Evolutionary conservation across 2,797 vertebrate species (phyloP), one percentile per base, ranked within the genome.

Genomic region (Borostomias antarcticus): DNA sequence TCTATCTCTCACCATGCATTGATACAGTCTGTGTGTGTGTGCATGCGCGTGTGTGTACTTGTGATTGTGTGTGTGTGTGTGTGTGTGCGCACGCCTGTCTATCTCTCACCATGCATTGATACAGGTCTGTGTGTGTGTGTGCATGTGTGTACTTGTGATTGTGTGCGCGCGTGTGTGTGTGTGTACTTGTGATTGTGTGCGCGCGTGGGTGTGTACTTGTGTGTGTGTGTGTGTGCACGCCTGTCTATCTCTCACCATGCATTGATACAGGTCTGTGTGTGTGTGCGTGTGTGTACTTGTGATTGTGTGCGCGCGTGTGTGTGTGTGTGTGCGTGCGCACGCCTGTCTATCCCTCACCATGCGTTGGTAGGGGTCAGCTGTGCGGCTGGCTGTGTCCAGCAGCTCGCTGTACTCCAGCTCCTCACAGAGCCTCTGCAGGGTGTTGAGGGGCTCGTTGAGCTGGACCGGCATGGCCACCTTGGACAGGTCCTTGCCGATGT

Each of bases 401-500:
- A 99, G 93, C 58, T 97, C 93, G 0, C 95, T 95, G 92, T 99
- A 98, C 76, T 99, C 97, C 71, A 98, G 88, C 87, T 99, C 97
- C 87, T 99, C 97, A 0, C 95, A 96, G 43, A 99, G 93, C 61
- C 95, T 88, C 90, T 99, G 97, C 72, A 99, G 91, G 0, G 96
- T 96, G 90, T 96, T 98, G 51, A 98, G 86, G 0, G 97, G 97
- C 78, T 99, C 97, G 0, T 99, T 99, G 3, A 99, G 88, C 77
- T 96, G 94, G 5, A 98, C 96, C 0, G 97, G 97, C 97, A 99
- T 98, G 64, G 96, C 94, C 83, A 99, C 98, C 68, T 98, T 99
- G 61, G 97, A 98, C 68, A 99, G 91, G 75, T 99, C 98, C 83
- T 98, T 99, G 1, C 98, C 98, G 0, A 99, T 98, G 87, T 99